Conservation (phyloP, 2,888 invertebrate species). For the Rhaphigaster nebulosa region DNA sequence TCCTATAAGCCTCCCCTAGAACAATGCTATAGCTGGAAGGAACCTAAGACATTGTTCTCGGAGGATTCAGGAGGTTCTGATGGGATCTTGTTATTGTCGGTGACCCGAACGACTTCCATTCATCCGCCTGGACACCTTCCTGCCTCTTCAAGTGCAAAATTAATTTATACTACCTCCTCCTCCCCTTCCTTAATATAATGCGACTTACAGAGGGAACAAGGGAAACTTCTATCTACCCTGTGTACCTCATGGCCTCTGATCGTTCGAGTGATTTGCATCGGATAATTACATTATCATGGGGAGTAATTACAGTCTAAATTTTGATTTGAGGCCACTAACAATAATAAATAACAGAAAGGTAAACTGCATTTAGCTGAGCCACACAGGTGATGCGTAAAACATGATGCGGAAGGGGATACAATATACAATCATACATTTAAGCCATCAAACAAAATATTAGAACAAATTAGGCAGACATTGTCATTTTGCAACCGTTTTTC, state of each 20-base stretch:
- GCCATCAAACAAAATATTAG: too few relatives aligned
- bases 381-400: too few relatives aligned
- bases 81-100: neutral
- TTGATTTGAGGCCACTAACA: neutral
- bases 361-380: neutral
- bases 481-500: too few relatives aligned
- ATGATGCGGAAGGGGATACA: too few relatives aligned
- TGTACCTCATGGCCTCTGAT: neutral
- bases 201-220: neutral
- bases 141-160: neutral
- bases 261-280: neutral
- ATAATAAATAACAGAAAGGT: neutral
- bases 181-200: too few relatives aligned
- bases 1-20: neutral
- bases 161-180: neutral
- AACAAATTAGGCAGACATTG: too few relatives aligned
- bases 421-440: too few relatives aligned
- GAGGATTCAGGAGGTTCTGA: neutral
- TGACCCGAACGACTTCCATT: neutral
- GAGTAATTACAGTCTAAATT: neutral
- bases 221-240: neutral
- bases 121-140: neutral
- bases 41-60: neutral
- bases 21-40: neutral
- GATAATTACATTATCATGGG: neutral